Evolutionary conservation across 2,888 invertebrate species (phyloP).

Genomic region (Clunio marinus): DNA sequence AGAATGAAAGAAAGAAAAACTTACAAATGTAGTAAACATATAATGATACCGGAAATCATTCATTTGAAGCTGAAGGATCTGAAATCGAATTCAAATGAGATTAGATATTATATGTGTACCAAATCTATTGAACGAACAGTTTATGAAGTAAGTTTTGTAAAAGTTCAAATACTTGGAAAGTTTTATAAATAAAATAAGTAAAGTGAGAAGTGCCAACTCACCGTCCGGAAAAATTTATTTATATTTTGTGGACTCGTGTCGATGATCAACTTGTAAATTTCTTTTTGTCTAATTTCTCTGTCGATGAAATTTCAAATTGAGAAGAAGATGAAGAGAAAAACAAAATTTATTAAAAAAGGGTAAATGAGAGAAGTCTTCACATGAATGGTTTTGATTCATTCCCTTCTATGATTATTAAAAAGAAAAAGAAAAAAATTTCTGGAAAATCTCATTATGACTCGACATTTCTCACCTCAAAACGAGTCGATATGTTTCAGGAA

Average conservation of each 20-base stretch:
- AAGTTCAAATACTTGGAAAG: neutral
- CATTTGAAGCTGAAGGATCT: slow-evolving; percentile 94
- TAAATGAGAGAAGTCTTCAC: neutral
- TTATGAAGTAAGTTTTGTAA: neutral
- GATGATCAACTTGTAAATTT: slow-evolving; percentile 80
- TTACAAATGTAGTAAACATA: slow-evolving; percentile 91
- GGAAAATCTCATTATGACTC: neutral
- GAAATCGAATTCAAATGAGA: slow-evolving; percentile 50
- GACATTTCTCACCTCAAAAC: slow-evolving; percentile 51
- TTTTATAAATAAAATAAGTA: slow-evolving; percentile 8
- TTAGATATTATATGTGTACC: slow-evolving; percentile 31
- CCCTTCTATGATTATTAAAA: neutral
- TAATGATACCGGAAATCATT: slow-evolving; percentile 93
- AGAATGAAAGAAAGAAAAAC: slow-evolving; percentile 49
- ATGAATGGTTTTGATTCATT: neutral
- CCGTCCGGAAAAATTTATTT: slow-evolving; percentile 78
- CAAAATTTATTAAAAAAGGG: slow-evolving; percentile 1
- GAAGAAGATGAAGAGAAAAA: neutral
- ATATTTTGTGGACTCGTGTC: slow-evolving; percentile 82
- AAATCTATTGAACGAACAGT: slow-evolving; percentile 1
- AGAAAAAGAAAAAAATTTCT: neutral
- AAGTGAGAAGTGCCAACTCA: too few relatives aligned
- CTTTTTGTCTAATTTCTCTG: slow-evolving; percentile 69
- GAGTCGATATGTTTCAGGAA: slow-evolving; percentile 62
- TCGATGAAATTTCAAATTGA: neutral